These are phyloP conservation scores for Thecophora atra DNA, from an alignment of 2,888 invertebrate species.

Conservation along the genomic window DNA sequence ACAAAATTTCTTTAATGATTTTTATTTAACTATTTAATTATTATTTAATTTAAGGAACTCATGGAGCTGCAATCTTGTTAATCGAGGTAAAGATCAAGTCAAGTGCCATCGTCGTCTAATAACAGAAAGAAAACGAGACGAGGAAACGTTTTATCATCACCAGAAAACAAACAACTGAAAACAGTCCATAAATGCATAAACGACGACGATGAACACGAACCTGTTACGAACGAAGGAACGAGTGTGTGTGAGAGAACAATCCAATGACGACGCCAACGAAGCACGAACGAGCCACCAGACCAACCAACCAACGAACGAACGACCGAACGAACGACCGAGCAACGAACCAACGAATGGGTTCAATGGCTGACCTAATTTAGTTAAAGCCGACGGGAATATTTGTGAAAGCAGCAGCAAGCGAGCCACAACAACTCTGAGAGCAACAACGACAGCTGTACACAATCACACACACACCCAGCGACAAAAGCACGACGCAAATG, in stretches of 20 bases:
- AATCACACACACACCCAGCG: not conserved
- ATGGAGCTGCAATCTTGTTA: not conserved
- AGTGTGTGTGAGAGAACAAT: constrained; percentile 11
- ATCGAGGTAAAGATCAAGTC: not conserved
- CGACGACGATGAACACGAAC: constrained; percentile 28
- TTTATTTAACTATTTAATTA: not conserved
- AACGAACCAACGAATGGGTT: constrained; percentile 54
- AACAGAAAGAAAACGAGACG: not conserved
- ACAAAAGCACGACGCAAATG: constrained; percentile 7
- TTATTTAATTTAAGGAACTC: not conserved
- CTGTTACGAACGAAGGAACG: not conserved
- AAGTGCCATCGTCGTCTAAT: not conserved
- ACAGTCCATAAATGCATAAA: constrained; percentile 8
- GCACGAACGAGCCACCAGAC: not conserved
- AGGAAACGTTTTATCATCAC: not conserved
- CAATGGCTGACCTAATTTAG: constrained; percentile 66
- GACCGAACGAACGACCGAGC: not conserved
- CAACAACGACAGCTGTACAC: constrained; percentile 32
- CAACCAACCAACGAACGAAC: not conserved
- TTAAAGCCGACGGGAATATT: constrained; percentile 37
- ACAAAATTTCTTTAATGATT: not conserved
- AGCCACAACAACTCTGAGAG: constrained; percentile 29
- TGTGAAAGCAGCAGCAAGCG: constrained; percentile 33
- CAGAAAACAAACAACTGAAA: not conserved
- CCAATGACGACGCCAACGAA: not conserved